Base-by-base conservation (phyloP, 2,888 invertebrate genomes). In the Hemithea aestivaria region DNA sequence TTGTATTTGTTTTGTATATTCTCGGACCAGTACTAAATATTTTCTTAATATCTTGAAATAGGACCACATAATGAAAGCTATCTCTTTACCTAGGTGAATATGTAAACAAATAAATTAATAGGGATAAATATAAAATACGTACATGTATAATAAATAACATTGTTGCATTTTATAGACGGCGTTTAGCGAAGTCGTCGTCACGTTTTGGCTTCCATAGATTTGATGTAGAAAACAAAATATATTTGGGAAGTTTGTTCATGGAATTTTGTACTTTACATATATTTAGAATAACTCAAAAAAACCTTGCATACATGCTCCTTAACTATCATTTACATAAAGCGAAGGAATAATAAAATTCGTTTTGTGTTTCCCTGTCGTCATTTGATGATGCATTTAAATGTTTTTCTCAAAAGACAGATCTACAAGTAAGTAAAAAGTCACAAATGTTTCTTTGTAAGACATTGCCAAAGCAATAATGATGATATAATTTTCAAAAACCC, bases 191-290 rank as follows among this genome's bases (percentile, higher is more conserved):
- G 62, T 58, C 62, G 54, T 66, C 68, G 65, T 70, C 73, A 67
- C 50, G 51, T 72, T 77, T 81, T 79, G 85, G 84, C 84, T 85
- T 85, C 84, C 84, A 85, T 83, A 83, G 80, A 65, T 74, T 81
- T 68, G 74, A 66, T 28, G 76, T 79, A 80, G 76, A 49, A 44
- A 45, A 58, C 48, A 24, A 31, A 46, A 39, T 40, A 42, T 26
- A 29, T 36, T 42, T 36, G 32, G 32, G 36, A 6, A 27, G 50
- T 56, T 51, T 50, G 59, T 56, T 62, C 62, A 57, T 54, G 49
- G 62, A 66, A 62, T 76, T 78, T 82, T 83, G 68, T 82, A 81
- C 72, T 74, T 73, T 71, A 74, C 60, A 72, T 73, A 72, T 58
- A 58, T 56, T 38, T 53, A 57, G 51, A 34, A 16, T 47, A 45